These are phyloP conservation scores for Trissolcus japonicus DNA, from an alignment of 2,888 invertebrate species.

Conservation along the genomic window DNA sequence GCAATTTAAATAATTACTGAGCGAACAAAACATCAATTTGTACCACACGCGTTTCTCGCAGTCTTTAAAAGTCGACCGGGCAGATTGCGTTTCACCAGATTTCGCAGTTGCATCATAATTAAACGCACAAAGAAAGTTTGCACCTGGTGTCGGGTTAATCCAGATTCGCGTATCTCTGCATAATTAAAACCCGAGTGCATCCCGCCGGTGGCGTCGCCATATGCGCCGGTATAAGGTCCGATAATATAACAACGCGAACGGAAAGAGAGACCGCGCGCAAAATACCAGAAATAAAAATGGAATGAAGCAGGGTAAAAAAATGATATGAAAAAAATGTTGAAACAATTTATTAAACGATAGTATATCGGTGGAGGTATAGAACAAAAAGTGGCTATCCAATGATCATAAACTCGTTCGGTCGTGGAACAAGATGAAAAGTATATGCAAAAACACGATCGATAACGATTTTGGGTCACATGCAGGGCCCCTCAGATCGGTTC, in stretches of 20 bases:
- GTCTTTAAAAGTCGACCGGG: slow-evolving; percentile 5
- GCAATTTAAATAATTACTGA: slow-evolving; percentile 43
- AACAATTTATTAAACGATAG: background rate
- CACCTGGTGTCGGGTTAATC: slow-evolving; percentile 51
- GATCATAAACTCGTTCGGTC: slow-evolving; percentile 4
- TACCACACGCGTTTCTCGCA: slow-evolving; percentile 18
- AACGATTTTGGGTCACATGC: slow-evolving; percentile 49
- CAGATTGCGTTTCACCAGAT: slow-evolving; percentile 34
- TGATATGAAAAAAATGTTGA: background rate
- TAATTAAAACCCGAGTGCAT: slow-evolving; percentile 42
- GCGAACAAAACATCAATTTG: slow-evolving; percentile 35
- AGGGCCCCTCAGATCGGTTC: slow-evolving; percentile 16
- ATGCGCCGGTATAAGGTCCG: slow-evolving; percentile 6
- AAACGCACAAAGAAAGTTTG: slow-evolving; percentile 52
- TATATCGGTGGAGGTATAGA: background rate
- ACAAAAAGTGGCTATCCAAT: background rate
- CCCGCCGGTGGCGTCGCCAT: slow-evolving; percentile 30
- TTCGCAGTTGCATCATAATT: slow-evolving; percentile 50
- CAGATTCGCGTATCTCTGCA: slow-evolving; percentile 40
- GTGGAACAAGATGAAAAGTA: slow-evolving; percentile 34
- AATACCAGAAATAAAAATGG: slow-evolving; percentile 10
- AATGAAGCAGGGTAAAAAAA: background rate
- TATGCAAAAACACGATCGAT: slow-evolving; percentile 50
- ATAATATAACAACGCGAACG: slow-evolving; percentile 21
- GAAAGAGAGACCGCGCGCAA: background rate